Percentiles rank a stretch among this genome's conserved stretches.
These are phyloP conservation scores for Pangasius sanitwongsei DNA, from an alignment of 2,797 vertebrate genomes.

Conservation along the genomic window DNA sequence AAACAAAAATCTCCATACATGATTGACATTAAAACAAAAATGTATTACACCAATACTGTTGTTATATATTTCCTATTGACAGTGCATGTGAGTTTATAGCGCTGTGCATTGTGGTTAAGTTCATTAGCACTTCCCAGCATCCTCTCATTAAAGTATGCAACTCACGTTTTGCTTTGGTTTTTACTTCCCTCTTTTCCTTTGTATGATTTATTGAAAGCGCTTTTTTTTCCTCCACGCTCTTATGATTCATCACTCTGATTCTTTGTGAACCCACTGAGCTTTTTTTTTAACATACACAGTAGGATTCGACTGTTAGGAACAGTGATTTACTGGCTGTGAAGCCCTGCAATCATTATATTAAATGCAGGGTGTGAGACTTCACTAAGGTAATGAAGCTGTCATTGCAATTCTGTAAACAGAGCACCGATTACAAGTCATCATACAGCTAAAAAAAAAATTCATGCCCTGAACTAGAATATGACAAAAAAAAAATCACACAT, in stretches of 20 bases:
- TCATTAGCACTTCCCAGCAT: neutral
- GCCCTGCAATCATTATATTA: constrained; percentile 10
- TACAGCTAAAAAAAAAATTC: neutral
- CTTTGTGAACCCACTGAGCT: neutral
- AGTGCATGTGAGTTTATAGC: neutral
- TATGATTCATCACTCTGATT: neutral
- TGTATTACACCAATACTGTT: too few species aligned
- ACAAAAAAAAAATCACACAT: neutral
- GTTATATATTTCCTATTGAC: too few species aligned
- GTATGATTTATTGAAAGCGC: neutral
- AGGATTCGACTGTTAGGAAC: neutral
- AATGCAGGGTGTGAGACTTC: constrained; percentile 10
- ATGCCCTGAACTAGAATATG: neutral
- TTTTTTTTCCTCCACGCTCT: neutral
- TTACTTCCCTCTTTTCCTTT: neutral
- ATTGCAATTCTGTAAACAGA: constrained; percentile 4
- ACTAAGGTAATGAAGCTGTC: constrained; percentile 8
- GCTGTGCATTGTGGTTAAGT: neutral
- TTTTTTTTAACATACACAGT: neutral
- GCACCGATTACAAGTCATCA: constrained; percentile 3
- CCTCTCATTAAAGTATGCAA: neutral
- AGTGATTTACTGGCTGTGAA: constrained; percentile 10
- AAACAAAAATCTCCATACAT: neutral
- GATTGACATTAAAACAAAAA: too few species aligned
- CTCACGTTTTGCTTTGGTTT: neutral